Conservation (phyloP, 2,113 vertebrate species). For the Eublepharis macularius region DNA sequence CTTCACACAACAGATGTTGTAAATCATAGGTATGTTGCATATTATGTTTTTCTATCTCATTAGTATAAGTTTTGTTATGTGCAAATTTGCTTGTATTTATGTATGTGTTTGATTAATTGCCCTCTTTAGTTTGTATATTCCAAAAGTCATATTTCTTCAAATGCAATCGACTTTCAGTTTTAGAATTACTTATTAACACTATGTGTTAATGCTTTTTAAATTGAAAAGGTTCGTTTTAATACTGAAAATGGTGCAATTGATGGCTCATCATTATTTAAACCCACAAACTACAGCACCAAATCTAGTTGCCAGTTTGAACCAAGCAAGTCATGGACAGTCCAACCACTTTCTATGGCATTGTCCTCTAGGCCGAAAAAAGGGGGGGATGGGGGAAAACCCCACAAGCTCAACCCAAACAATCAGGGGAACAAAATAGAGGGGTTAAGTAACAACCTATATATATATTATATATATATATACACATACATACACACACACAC, state of each 20-base stretch:
- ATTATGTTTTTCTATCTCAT: background rate
- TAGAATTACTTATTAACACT: background rate
- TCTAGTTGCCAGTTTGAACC: too few relatives aligned
- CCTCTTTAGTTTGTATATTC: background rate
- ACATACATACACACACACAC: too few relatives aligned
- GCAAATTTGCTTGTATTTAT: background rate
- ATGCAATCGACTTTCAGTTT: background rate
- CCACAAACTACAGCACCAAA: background rate
- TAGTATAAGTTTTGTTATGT: background rate
- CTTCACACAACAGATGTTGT: background rate
- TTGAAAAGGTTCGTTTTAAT: background rate
- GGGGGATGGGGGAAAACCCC: too few relatives aligned
- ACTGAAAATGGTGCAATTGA: background rate
- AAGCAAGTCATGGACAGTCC: background rate
- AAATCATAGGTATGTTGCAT: background rate
- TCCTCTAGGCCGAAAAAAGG: too few relatives aligned
- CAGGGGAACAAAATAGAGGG: too few relatives aligned
- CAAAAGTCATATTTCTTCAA: background rate
- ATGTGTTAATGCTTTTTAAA: background rate
- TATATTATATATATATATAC: too few relatives aligned
- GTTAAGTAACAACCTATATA: too few relatives aligned
- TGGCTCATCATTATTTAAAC: background rate
- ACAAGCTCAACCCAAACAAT: too few relatives aligned
- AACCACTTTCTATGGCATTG: background rate
- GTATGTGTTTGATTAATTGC: background rate